Base-by-base conservation (phyloP, 2,113 vertebrate species). In the Rhinolophus sinicus region DNA sequence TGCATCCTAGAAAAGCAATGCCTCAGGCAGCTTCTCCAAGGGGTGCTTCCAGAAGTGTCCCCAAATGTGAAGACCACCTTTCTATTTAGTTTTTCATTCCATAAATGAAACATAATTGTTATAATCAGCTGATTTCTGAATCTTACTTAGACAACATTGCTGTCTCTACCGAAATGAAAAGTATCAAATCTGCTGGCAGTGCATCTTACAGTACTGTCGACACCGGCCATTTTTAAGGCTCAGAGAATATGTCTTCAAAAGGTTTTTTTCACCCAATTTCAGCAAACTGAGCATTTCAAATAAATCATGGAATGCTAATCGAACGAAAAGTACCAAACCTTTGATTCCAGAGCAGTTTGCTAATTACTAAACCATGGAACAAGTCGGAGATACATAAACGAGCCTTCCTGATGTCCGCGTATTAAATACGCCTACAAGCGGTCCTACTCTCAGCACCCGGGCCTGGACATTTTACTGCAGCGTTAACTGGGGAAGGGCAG, bases 161-260 rank as follows among this genome's bases (percentile, higher is more conserved):
- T 60, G 7, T 93, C 96, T 62, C 44, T 78, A 93, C 69, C 73
- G 93, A 97, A 97, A 97, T 96, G 97, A 97, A 93, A 98, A 97
- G 40, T 26, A 94, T 67, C 83, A 33, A 2, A 35, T 97, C 97
- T 97, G 97, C 97, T 98, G 98, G 98, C 97, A 97, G 97, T 97
- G 97, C 96, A 95, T 97, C 96, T 88, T 98, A 98, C 96, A 97
- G 97, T 97, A 97, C 97, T 96, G 88, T 98, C 70, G 0, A 19
- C 93, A 76, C 89, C 95, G 92, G 97, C 98, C 97, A 88, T 77
- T 96, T 72, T 97, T 98, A 98, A 98, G 98, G 98, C 98, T 98
- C 95, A 93, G 97, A 97, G 84, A 97, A 65, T 5, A 0, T 30
- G 69, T 96, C 97, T 96, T 80, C 73, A 76, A 88, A 84, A 88